These are phyloP conservation scores for Drosophila rubida DNA, from an alignment of 2,888 invertebrate genomes.

Conservation along the genomic window DNA sequence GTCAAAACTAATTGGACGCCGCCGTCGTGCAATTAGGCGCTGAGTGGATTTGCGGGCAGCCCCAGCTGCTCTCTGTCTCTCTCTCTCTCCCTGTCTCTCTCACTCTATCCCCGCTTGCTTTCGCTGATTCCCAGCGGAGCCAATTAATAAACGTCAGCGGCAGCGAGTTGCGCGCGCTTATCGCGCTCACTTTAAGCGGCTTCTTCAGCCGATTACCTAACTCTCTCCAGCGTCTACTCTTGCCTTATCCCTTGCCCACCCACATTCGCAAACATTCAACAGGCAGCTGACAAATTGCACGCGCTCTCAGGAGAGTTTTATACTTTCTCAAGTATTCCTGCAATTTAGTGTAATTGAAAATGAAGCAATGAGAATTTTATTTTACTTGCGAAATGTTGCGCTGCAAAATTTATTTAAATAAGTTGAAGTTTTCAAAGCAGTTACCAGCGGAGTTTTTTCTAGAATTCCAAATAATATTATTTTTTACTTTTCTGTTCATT, in stretches of 20 bases:
- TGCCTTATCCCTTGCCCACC: background rate
- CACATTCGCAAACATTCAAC: constrained; percentile 10
- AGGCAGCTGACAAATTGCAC: background rate
- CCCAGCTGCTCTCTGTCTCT: constrained; percentile 37
- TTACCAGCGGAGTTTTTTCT: no score
- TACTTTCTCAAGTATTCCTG: no score
- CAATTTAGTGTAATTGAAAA: no score
- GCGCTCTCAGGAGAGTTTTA: background rate
- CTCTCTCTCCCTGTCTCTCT: constrained; percentile 7
- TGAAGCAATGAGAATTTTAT: no score
- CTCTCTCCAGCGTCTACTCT: constrained; percentile 9
- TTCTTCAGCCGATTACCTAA: constrained; percentile 13
- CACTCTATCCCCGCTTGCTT: background rate
- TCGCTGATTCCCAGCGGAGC: constrained; percentile 76
- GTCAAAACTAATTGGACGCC: constrained; percentile 74
- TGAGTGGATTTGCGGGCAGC: constrained; percentile 52
- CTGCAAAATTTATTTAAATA: no score
- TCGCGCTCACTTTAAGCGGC: background rate
- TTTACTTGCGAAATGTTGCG: no score
- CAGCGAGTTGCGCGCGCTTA: constrained; percentile 4
- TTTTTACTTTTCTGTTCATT: no score
- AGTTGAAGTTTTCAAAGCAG: no score
- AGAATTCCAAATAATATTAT: no score
- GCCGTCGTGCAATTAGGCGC: constrained; percentile 48
- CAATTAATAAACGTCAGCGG: constrained; percentile 73